A percentile compares a stretch with the other conserved stretches of the same genome.
These are phyloP conservation scores for Microcebus ravelobensis DNA, from an alignment of 2,113 vertebrate genomes.

Conservation along the genomic window DNA sequence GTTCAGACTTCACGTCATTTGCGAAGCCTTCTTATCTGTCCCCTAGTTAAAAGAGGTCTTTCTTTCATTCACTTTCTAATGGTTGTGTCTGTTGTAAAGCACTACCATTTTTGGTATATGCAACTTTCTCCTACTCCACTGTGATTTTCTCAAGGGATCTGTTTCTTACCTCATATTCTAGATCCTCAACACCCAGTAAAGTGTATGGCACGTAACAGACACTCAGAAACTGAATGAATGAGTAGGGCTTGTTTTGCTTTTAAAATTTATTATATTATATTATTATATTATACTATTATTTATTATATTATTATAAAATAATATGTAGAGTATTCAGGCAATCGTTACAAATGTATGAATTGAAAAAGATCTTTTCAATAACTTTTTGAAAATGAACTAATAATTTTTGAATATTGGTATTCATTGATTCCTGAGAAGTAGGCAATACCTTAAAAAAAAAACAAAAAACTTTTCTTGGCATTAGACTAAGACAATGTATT, in stretches of 20 bases:
- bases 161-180: neutral
- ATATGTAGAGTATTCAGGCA: neutral
- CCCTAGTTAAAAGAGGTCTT: neutral
- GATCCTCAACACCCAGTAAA: neutral
- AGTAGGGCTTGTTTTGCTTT: neutral
- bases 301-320: conserved; percentile 13
- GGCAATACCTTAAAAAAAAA: neutral
- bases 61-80: neutral
- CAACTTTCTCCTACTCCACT: neutral
- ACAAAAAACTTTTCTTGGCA: neutral
- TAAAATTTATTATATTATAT: conserved; percentile 7
- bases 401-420: conserved; percentile 12
- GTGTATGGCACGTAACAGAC: neutral
- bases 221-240: neutral
- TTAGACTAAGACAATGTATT: neutral
- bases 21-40: neutral
- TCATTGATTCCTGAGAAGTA: conserved; percentile 14
- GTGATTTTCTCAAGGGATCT: neutral
- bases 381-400: neutral
- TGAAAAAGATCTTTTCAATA: neutral
- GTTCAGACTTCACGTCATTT: conserved; percentile 19
- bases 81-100: neutral
- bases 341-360: neutral
- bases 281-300: neutral
- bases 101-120: neutral